Evolutionary conservation across 2,888 invertebrate genomes (phyloP), one percentile per base, ranked within the genome.

Genomic region (Tenthredo scrophulariae): DNA sequence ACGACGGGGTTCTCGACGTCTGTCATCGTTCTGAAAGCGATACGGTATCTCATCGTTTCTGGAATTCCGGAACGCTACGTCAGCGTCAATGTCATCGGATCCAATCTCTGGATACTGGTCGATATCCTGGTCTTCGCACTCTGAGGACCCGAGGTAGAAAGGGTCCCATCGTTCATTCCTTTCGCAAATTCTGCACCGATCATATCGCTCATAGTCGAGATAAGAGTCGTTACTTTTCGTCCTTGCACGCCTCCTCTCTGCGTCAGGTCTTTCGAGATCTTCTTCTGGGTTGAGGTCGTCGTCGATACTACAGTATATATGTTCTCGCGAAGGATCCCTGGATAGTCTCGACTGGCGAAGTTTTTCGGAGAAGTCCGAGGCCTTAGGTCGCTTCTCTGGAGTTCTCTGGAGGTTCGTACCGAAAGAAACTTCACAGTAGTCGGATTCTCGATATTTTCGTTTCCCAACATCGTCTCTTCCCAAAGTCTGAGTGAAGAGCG

Each of bases 261-360:
- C 65, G 29, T 54, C 84, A 22, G 75, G 70, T 75, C 70, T 84
- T 22, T 62, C 85, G 75, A 84, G 65, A 84, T 84, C 29, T 37
- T 85, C 74, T 43, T 89, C 87, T 37, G 91, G 90, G 18, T 91
- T 88, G 72, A 91, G 86, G 87, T 95, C 94, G 88, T 96, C 96
- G 89, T 96, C 96, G 92, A 96, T 96, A 91, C 95, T 95, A 91
- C 93, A 92, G 86, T 93, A 93, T 58, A 92, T 89, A 85, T 92
- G 93, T 82, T 93, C 92, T 84, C 89, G 89, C 0, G 85, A 22
- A 46, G 88, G 85, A 26, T 70, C 67, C 29, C 46, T 70, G 70
- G 70, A 50, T 6, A 70, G 70, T 46, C 83, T 50, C 1, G 83
- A 70, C 26, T 40, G n/a, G 10, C 62, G 58, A 37, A 22, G 22